A percentile compares a stretch with the other conserved stretches of the same genome.
These are phyloP conservation scores for Acanthopagrus latus DNA, from an alignment of 2,797 vertebrate genomes.

Conservation along the genomic window DNA sequence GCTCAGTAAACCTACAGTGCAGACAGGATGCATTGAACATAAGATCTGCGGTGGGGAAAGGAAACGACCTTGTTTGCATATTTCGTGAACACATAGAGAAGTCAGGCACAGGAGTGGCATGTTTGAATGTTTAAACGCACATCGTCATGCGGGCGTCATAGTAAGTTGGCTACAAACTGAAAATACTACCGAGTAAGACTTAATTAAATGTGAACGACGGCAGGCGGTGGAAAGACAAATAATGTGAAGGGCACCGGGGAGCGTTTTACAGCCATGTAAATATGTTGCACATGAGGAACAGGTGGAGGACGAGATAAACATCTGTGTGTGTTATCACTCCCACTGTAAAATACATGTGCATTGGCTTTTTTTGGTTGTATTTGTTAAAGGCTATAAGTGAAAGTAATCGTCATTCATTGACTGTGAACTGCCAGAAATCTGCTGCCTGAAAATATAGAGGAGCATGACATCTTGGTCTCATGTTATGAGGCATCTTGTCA, in stretches of 20 bases:
- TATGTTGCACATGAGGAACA: neutral
- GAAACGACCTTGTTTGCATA: constrained; percentile 1
- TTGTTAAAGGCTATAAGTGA: too few relatives aligned
- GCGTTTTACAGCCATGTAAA: constrained; percentile 15
- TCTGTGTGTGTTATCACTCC: neutral
- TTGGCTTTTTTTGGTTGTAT: too few relatives aligned
- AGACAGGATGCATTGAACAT: constrained; percentile 14
- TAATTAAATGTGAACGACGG: neutral
- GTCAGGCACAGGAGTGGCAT: neutral
- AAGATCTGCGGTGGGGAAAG: neutral
- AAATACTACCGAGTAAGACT: neutral
- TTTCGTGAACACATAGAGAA: constrained; percentile 15
- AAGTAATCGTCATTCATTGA: too few relatives aligned
- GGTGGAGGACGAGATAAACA: neutral
- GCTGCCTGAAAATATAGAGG: too few relatives aligned
- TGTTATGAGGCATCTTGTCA: too few relatives aligned
- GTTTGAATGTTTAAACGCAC: neutral
- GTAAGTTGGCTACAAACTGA: neutral
- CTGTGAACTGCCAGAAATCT: too few relatives aligned
- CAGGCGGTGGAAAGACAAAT: constrained; percentile 10
- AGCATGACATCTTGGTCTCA: neutral
- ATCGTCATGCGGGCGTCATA: neutral
- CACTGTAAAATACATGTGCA: neutral
- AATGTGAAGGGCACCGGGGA: neutral
- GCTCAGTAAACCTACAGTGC: constrained; percentile 12